These are phyloP conservation scores for Crematogaster levior DNA, from an alignment of 2,888 invertebrate genomes.

Conservation along the genomic window DNA sequence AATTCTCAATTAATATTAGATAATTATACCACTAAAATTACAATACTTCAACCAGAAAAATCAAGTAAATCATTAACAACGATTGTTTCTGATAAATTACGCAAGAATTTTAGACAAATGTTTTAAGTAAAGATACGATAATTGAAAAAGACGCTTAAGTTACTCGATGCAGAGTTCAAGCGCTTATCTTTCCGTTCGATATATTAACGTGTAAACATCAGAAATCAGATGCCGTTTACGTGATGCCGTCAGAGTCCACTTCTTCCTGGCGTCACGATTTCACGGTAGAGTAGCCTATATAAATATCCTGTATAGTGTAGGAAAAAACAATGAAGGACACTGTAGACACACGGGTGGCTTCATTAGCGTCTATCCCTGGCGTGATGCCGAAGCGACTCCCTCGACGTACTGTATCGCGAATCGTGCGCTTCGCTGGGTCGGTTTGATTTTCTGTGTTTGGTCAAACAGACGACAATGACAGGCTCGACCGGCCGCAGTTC, in stretches of 20 bases:
- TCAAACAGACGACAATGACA: conserved; percentile 78
- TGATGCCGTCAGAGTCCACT: background rate
- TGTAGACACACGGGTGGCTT: conserved; percentile 64
- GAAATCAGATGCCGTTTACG: background rate
- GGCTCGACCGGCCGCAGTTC: conserved; percentile 58
- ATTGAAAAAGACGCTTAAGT: background rate
- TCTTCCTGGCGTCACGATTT: conserved; percentile 44
- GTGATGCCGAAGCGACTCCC: conserved; percentile 61
- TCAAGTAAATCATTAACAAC: background rate
- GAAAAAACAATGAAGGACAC: conserved; percentile 47
- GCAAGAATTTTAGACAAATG: background rate
- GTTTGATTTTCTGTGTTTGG: conserved; percentile 78
- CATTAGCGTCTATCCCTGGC: conserved; percentile 74
- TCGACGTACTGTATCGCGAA: conserved; percentile 64
- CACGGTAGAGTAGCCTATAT: conserved; percentile 36
- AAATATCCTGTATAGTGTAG: conserved; percentile 23
- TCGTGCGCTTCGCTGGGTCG: conserved; percentile 64
- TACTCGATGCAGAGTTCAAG: background rate
- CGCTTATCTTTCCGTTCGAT: background rate
- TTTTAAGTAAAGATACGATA: background rate
- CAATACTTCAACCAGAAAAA: background rate
- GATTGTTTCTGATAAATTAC: background rate
- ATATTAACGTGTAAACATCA: background rate
- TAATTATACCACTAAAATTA: background rate
- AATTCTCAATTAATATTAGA: background rate